Conservation (phyloP, 2,888 invertebrate genomes). For the Archaeoteleia sp. region DNA sequence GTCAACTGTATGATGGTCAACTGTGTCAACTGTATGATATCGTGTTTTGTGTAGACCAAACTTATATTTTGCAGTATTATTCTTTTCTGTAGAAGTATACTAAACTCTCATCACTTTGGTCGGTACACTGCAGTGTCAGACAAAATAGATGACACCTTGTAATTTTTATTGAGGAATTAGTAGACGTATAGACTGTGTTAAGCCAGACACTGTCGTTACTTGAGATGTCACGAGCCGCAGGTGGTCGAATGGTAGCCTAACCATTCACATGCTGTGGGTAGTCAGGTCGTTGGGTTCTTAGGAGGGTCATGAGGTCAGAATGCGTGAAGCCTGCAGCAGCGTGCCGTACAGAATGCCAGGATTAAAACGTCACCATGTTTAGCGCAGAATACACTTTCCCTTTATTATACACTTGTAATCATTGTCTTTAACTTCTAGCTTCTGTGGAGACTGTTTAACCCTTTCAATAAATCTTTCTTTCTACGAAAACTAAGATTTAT, state of each 20-base stretch:
- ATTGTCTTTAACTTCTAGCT: conserved; percentile 25
- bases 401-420: conserved; percentile 30
- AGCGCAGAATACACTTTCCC: conserved; percentile 29
- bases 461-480: no score
- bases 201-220: conserved; percentile 54
- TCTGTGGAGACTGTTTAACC: conserved; percentile 23
- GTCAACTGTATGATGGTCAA: no score
- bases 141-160: conserved; percentile 46
- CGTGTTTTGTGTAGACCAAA: no score
- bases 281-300: conserved; percentile 57
- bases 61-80: no score
- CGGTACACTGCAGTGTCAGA: conserved; percentile 12
- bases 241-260: conserved; percentile 63
- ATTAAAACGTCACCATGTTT: conserved; percentile 46
- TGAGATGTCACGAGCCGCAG: conserved; percentile 65
- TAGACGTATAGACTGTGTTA: conserved; percentile 42
- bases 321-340: conserved; percentile 49
- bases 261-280: conserved; percentile 58
- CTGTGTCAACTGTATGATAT: no score
- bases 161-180: conserved; percentile 53
- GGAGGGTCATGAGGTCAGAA: conserved; percentile 64
- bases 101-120: conserved; percentile 20
- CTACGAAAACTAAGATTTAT: no score
- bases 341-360: conserved; percentile 23
- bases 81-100: no score